phyloP scores from a whole-genome alignment of 37 sponge, comb jelly and placozoan species.

The Eunapius fragilis region DNA sequence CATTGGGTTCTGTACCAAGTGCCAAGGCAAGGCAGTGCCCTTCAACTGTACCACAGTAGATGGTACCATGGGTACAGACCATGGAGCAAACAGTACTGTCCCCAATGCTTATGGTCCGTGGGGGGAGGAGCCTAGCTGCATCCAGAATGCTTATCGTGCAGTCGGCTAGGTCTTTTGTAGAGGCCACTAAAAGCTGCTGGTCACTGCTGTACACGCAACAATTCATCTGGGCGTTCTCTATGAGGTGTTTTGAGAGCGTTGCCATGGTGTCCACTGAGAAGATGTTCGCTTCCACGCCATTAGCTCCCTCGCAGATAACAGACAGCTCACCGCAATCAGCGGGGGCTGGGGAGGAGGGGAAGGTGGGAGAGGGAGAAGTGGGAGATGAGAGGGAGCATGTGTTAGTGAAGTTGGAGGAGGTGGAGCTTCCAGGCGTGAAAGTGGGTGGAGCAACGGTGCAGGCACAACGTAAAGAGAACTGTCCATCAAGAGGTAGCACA shows the following conservation, averaged over 20 bases:
- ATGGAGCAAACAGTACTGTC: slow-evolving; percentile 50
- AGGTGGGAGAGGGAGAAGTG: no score
- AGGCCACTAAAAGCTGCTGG: slow-evolving; percentile 64
- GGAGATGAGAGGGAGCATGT: no score
- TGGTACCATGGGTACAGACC: slow-evolving; percentile 34
- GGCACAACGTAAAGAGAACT: no score
- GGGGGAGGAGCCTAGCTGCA: slow-evolving; percentile 9
- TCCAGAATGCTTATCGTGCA: slow-evolving; percentile 54
- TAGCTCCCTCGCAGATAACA: no score
- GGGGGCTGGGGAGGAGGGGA: no score
- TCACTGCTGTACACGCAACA: slow-evolving; percentile 43
- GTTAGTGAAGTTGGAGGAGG: no score
- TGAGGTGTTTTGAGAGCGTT: slow-evolving; percentile 13
- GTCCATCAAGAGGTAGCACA: no score
- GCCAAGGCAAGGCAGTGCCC: slow-evolving; percentile 53
- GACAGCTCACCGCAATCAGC: no score
- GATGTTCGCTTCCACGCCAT: no score
- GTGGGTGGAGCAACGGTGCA: no score
- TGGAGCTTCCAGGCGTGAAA: no score
- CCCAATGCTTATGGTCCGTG: slow-evolving; percentile 54
- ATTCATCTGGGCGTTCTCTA: slow-evolving; percentile 62
- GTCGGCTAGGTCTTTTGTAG: slow-evolving; percentile 50
- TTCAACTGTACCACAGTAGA: slow-evolving; percentile 66
- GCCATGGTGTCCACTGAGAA: slow-evolving; percentile 42
- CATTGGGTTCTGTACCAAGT: not conserved